Base-by-base conservation (phyloP, 2,797 vertebrate species). In the Eulemur coronatus region DNA sequence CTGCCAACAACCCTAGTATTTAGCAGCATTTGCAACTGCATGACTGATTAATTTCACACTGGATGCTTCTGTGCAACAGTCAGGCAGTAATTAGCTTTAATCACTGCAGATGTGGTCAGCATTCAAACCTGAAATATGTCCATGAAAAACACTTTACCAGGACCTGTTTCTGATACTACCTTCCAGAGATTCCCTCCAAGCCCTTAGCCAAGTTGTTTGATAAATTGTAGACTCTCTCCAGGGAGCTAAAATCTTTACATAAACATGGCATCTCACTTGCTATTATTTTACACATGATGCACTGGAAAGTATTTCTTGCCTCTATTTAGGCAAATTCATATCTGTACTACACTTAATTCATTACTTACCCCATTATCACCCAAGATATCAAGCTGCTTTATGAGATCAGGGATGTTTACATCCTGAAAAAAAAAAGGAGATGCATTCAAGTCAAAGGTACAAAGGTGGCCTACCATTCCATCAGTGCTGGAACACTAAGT, bases 401-500 rank as follows among this genome's bases (percentile, higher is more conserved):
- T 99, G 93, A 99, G 99, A 97, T 99, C 99, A 92, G 99, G 99
- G 98, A 99, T 99, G 97, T 99, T 99, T 80, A 99, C 99, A 89
- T 99, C 99, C 99, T 99, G 98, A 72, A 94, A 97, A 96, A 96
- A 65, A 96, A 30, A 98, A 95, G 72, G 81, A 97, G 57, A 67
- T 28, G 57, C 0, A 55, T 46, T 93, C 41, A 89, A 43, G 55
- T 73, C 35, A 73, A 70, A 89, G 86, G 55, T 1, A 33, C 10
- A 63, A 67, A 41, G 0, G 4, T 22, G n/a, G 26, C 28, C 46
- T 70, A 26, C 0, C 7, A 30, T 35, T 55, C n/a, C 30, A 28
- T n/a, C 57, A 52, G 50, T 28, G 17, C 38, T n/a, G 4, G 11
- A 81, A 38, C 14, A 4, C 6, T 7, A 28, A 73, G 4, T 55